These are phyloP conservation scores for Chiloscyllium plagiosum DNA, from an alignment of 2,113 vertebrate species.

Conservation along the genomic window DNA sequence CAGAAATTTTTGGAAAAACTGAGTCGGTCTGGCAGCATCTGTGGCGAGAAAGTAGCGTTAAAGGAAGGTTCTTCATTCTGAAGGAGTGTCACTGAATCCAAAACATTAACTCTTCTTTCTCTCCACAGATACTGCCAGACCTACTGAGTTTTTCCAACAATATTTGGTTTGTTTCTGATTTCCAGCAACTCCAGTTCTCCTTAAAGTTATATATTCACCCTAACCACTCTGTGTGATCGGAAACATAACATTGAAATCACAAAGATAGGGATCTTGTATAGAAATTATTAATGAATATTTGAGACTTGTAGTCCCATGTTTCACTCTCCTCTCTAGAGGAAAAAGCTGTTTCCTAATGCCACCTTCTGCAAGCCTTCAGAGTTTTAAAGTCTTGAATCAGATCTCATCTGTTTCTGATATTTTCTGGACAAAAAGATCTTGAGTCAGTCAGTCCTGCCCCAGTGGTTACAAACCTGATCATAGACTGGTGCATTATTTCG, in stretches of 20 bases:
- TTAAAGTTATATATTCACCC: background rate
- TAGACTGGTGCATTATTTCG: background rate
- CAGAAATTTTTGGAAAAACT: no score
- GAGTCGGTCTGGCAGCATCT: no score
- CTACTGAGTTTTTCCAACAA: no score
- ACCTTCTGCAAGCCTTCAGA: background rate
- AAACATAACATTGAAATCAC: background rate
- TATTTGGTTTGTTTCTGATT: no score
- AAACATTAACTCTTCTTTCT: no score
- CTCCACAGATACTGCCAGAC: no score
- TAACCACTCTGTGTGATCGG: background rate
- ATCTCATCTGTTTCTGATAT: background rate
- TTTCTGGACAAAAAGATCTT: background rate
- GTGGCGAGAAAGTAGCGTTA: no score
- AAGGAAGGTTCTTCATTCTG: no score
- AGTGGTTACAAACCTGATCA: background rate
- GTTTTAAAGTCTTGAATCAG: background rate
- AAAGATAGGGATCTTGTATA: background rate
- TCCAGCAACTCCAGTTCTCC: background rate
- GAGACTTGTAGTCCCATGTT: background rate
- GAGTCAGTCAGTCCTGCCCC: background rate
- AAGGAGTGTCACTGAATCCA: no score
- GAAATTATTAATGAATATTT: background rate
- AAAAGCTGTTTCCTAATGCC: background rate
- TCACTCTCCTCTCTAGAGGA: background rate